These are phyloP conservation scores for Melopsittacus undulatus DNA, from an alignment of 2,797 vertebrate genomes.

Conservation along the genomic window DNA sequence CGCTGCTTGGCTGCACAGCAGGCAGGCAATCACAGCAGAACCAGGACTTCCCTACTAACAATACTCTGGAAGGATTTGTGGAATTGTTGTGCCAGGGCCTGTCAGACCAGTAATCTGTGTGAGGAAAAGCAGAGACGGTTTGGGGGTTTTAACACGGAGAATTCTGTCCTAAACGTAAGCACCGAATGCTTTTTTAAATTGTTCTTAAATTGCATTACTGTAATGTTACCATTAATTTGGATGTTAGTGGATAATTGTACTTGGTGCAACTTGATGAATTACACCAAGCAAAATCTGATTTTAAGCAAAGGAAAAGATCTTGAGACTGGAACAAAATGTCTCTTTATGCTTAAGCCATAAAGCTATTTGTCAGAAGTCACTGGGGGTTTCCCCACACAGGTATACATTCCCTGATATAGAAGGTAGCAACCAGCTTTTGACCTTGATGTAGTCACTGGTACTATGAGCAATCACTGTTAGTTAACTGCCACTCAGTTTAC, in stretches of 20 bases:
- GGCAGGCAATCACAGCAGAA: neutral
- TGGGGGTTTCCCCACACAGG: neutral
- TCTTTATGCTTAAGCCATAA: neutral
- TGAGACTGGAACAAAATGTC: neutral
- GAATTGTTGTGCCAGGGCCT: neutral
- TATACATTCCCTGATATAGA: neutral
- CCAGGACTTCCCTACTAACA: neutral
- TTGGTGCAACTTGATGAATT: neutral
- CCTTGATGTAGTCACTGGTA: neutral
- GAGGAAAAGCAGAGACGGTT: constrained; percentile 2
- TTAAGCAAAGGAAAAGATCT: neutral
- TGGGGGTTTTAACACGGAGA: neutral
- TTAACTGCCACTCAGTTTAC: neutral
- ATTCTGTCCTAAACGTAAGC: neutral
- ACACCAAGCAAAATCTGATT: neutral
- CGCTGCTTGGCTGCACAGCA: neutral
- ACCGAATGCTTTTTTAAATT: neutral
- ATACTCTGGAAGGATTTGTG: neutral
- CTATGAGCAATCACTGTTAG: no score
- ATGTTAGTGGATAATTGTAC: neutral
- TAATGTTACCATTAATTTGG: neutral
- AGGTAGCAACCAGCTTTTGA: neutral
- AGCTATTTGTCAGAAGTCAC: neutral
- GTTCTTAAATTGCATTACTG: constrained; percentile 23
- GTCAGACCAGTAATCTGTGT: neutral